Evolutionary conservation across 2,888 invertebrate genomes (phyloP).

Genomic region (Meta bourneti): DNA sequence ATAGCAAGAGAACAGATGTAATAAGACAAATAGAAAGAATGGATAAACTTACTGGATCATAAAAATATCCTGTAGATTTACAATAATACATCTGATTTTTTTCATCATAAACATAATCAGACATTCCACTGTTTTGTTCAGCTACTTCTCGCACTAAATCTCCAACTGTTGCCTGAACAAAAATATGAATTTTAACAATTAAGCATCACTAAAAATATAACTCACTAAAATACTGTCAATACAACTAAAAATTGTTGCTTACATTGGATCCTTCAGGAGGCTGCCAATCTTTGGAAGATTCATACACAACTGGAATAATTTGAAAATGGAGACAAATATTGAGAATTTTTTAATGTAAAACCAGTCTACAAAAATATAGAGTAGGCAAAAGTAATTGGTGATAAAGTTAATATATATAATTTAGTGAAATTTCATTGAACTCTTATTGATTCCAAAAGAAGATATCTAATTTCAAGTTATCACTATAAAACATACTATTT

Average conservation of each 20-base stretch:
- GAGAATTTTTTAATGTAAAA: no score
- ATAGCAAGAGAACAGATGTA: no score
- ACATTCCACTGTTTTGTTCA: constrained; percentile 77
- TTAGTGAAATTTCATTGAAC: no score
- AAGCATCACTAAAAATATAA: background rate
- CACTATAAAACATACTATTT: no score
- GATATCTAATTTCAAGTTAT: no score
- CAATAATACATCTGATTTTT: constrained; percentile 93
- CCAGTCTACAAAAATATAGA: no score
- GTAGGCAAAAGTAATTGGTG: no score
- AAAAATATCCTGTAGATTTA: constrained; percentile 92
- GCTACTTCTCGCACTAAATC: constrained; percentile 77
- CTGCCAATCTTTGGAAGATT: constrained; percentile 56
- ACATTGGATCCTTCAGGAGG: constrained; percentile 64
- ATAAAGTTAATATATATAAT: no score
- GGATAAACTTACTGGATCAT: constrained; percentile 87
- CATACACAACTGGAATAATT: constrained; percentile 14
- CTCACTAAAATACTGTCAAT: background rate
- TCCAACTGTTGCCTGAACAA: constrained; percentile 61
- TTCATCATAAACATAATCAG: constrained; percentile 89
- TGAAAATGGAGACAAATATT: background rate
- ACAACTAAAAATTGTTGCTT: background rate
- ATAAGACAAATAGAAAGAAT: background rate
- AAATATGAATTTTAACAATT: background rate
- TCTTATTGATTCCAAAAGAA: no score